Conservation (phyloP, 1,140 invertebrate species). For the Cataglyphis hispanica region DNA sequence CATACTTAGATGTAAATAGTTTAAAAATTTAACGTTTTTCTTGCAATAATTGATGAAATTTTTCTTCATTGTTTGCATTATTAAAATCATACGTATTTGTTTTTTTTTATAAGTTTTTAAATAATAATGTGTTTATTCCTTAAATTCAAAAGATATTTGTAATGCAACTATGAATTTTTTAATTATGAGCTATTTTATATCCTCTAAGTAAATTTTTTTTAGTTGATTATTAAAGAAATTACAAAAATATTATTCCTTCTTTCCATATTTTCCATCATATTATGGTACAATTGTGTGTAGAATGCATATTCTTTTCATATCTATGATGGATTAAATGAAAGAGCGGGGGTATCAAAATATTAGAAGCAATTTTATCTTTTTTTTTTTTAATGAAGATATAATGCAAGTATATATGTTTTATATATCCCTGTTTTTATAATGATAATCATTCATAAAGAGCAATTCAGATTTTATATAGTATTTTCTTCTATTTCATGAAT, state of each 20-base stretch:
- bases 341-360: constrained; percentile 44
- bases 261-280: constrained; percentile 14
- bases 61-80: too few species aligned
- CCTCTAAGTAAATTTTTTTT: background rate
- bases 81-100: too few species aligned
- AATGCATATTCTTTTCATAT: constrained; percentile 44
- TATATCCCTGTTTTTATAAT: too few species aligned
- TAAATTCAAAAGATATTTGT: background rate
- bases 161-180: background rate
- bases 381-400: constrained; percentile 23
- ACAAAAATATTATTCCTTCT: background rate
- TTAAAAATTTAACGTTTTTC: too few species aligned
- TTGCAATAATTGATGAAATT: too few species aligned
- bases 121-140: too few species aligned
- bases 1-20: too few species aligned
- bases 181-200: background rate
- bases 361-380: background rate
- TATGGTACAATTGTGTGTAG: constrained; percentile 16
- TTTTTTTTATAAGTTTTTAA: too few species aligned
- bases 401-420: background rate
- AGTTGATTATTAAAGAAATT: constrained; percentile 1
- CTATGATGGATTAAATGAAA: constrained; percentile 20
- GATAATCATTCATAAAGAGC: too few species aligned
- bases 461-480: too few species aligned
- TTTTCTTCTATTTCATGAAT: too few species aligned